Evolutionary conservation across 2,113 vertebrate species (phyloP), one percentile per base, ranked within the genome.

Genomic region (Stomatorhinus ivindoensis): DNA sequence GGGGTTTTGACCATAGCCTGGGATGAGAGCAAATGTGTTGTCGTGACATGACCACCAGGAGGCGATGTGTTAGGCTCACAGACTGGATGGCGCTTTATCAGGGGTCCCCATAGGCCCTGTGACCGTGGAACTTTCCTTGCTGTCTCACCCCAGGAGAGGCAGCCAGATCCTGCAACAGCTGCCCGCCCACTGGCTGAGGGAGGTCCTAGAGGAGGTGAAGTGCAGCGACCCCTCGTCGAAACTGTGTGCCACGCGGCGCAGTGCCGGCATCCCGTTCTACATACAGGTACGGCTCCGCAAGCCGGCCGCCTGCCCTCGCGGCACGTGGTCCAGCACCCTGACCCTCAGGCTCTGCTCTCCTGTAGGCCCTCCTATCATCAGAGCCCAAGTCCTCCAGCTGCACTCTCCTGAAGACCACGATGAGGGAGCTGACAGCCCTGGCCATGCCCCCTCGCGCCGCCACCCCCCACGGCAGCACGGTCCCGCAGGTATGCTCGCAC

Each of bases 201-300:
- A 93, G 91, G 97, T 99, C 86, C 94, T 99, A 51, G 94, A 97
- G 92, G 97, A 99, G 95, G 96, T 99, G 88, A 98, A 96, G 91
- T 96, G 95, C 91, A 98, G 98, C 35, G 95, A 97, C 93, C 97
- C 97, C 27, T 96, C 96, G 0, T 99, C 98, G 42, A 99, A 97
- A 15, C 95, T 99, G 6, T 99, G 98, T 91, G 97, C 97, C 88
- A 99, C 98, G 0, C 95, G 98, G 31, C 97, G 98, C 89, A 99
- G 98, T 86, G 98, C 98, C 4, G 98, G 98, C 31, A 97, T 99
- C 91, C 98, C 98, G 0, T 99, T 99, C 95, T 99, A 98, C 90
- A 96, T 99, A 90, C 98, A 99, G 98, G 98, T 99, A 53, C 11
- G 85, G 15, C n/a, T n/a, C 6, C 1, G 61, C n/a, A 1, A 0